Percentiles rank a stretch among this genome's conserved stretches.
Conservation (phyloP, 2,888 invertebrate species). For the Eustalomyia histrio region DNA sequence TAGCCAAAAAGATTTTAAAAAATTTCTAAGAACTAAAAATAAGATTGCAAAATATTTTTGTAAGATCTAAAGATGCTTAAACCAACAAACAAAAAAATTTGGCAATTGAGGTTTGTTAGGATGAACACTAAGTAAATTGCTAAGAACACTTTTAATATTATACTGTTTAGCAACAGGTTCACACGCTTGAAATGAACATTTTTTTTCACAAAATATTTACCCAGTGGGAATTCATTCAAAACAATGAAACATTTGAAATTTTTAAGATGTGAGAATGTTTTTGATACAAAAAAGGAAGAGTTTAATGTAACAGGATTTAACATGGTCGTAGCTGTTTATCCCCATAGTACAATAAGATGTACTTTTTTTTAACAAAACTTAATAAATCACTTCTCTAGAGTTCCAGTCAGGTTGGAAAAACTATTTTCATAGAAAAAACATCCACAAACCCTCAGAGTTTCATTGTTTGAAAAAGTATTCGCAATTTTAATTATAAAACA, state of each 20-base stretch:
- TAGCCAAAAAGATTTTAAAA: conserved; percentile 40
- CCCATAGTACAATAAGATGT: too few relatives aligned
- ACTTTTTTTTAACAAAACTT: too few relatives aligned
- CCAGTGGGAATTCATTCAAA: conserved; percentile 61
- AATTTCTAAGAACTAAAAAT: conserved; percentile 50
- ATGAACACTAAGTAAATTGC: conserved; percentile 32
- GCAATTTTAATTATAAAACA: too few relatives aligned
- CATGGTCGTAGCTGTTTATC: conserved; percentile 32
- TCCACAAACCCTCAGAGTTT: too few relatives aligned
- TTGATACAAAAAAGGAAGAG: conserved; percentile 37
- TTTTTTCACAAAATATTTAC: background rate
- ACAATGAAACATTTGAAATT: conserved; percentile 49
- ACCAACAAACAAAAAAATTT: background rate
- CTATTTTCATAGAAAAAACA: too few relatives aligned
- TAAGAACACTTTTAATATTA: conserved; percentile 29
- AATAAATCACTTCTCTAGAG: too few relatives aligned
- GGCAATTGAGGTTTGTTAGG: conserved; percentile 32
- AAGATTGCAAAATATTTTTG: conserved; percentile 41
- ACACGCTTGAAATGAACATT: conserved; percentile 49
- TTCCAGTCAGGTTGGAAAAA: too few relatives aligned
- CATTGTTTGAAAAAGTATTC: too few relatives aligned
- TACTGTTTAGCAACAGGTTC: conserved; percentile 54
- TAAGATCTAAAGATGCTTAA: conserved; percentile 9
- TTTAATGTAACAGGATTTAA: conserved; percentile 41
- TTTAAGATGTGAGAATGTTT: conserved; percentile 51